Percentiles rank a stretch among this genome's conserved stretches.
phyloP scores from a whole-genome alignment of 2,888 invertebrate species.

The Palloptera scutellata region DNA sequence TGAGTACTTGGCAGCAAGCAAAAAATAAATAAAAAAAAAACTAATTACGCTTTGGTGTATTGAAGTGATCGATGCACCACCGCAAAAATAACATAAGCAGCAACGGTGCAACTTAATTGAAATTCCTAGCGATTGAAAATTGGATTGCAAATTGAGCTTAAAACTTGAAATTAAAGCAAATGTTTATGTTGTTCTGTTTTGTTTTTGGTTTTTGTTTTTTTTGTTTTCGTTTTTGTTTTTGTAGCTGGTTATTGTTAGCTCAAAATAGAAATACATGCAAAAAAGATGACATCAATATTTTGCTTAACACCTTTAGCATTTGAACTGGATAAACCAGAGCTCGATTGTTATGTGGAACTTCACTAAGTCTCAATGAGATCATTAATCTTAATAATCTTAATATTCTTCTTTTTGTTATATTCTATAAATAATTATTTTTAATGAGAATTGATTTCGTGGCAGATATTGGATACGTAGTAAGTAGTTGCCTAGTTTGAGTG shows the following conservation, averaged over 20 bases:
- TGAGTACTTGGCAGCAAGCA: not conserved
- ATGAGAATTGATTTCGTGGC: too few relatives aligned
- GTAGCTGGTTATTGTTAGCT: too few relatives aligned
- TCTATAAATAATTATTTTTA: too few relatives aligned
- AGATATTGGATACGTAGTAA: not conserved
- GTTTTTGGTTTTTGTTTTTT: too few relatives aligned
- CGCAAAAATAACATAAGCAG: slow-evolving; percentile 21
- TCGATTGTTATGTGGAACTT: not conserved
- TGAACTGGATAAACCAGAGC: slow-evolving; percentile 55
- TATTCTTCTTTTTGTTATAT: too few relatives aligned
- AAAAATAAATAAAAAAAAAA: slow-evolving; percentile 29
- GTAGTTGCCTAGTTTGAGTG: not conserved
- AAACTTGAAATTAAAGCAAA: too few relatives aligned
- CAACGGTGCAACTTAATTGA: slow-evolving; percentile 50
- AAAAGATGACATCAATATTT: slow-evolving; percentile 39
- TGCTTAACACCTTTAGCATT: slow-evolving; percentile 58
- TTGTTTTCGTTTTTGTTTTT: too few relatives aligned
- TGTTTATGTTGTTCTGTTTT: too few relatives aligned
- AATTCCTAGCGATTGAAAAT: slow-evolving; percentile 47
- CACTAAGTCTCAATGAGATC: slow-evolving; percentile 7
- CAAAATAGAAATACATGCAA: too few relatives aligned
- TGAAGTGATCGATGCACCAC: slow-evolving; percentile 30
- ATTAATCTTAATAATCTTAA: not conserved
- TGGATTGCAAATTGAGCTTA: slow-evolving; percentile 40
- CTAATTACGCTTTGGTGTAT: slow-evolving; percentile 36